These are phyloP conservation scores for Orgyia antiqua DNA, from an alignment of 2,888 invertebrate species.

Conservation along the genomic window DNA sequence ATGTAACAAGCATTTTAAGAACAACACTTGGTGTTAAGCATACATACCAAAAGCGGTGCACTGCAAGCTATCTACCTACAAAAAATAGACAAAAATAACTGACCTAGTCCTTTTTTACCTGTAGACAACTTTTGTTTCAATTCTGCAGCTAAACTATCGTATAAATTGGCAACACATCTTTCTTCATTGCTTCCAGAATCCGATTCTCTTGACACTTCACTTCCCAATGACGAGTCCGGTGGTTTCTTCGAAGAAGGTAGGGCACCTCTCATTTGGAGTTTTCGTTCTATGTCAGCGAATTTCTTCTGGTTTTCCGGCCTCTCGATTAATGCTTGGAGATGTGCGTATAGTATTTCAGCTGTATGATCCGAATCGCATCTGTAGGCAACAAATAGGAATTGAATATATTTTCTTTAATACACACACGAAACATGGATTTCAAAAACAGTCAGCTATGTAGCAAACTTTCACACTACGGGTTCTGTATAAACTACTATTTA, in stretches of 20 bases:
- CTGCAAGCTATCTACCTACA: constrained; percentile 34
- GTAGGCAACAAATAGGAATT: constrained; percentile 19
- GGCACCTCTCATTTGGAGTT: constrained; percentile 74
- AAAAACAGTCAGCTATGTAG: no score
- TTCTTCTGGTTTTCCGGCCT: constrained; percentile 92
- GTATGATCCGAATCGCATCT: constrained; percentile 95
- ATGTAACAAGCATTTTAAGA: no score
- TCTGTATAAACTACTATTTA: no score
- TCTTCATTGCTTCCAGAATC: constrained; percentile 85
- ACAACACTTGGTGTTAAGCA: no score
- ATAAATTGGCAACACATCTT: constrained; percentile 85
- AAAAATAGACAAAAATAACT: constrained; percentile 46
- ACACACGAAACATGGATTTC: no score
- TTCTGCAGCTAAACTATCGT: constrained; percentile 95
- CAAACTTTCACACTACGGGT: not conserved
- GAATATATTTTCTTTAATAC: no score
- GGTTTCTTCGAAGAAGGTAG: constrained; percentile 79
- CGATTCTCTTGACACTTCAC: constrained; percentile 84
- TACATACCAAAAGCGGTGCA: constrained; percentile 35
- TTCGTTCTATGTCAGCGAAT: constrained; percentile 86
- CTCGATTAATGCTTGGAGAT: constrained; percentile 88
- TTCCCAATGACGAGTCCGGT: constrained; percentile 86
- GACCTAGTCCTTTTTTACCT: constrained; percentile 74
- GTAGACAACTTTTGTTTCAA: constrained; percentile 82
- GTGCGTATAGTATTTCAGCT: constrained; percentile 90